A percentile compares a stretch with the other conserved stretches of the same genome.
Evolutionary conservation across 2,888 invertebrate genomes (phyloP).

Genomic region (Cyclophora albipunctata): DNA sequence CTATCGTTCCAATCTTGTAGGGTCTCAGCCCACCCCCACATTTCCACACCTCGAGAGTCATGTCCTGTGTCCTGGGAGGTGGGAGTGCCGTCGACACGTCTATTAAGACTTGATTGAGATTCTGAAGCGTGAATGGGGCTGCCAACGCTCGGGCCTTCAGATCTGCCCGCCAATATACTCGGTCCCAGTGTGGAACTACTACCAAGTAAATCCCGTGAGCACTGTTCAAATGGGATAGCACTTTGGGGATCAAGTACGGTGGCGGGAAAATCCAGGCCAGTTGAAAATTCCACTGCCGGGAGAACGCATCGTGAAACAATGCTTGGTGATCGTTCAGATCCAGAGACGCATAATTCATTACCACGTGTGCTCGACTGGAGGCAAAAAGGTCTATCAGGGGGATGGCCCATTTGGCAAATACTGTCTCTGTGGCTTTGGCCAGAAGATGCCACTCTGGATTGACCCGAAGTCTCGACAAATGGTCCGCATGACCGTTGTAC

Average conservation of each 20-base stretch:
- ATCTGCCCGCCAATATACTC: constrained; percentile 30
- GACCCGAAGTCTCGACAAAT: not conserved
- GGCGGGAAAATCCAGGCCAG: constrained; percentile 24
- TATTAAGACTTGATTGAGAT: constrained; percentile 10
- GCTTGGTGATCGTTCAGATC: constrained; percentile 15
- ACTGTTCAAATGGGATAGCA: constrained; percentile 14
- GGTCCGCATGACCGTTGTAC: constrained; percentile 2
- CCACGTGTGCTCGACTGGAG: constrained; percentile 16
- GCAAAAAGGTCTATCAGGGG: constrained; percentile 22
- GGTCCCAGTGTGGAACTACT: constrained; percentile 23
- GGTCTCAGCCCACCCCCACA: constrained; percentile 21
- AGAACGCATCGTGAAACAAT: constrained; percentile 17
- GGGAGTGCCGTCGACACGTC: constrained; percentile 17
- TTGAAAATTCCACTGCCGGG: constrained; percentile 10
- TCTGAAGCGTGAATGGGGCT: constrained; percentile 12
- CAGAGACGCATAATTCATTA: constrained; percentile 11
- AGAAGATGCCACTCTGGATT: not conserved
- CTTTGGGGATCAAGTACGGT: constrained; percentile 15
- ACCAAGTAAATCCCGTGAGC: constrained; percentile 19
- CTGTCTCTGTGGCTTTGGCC: not conserved
- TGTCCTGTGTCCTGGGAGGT: constrained; percentile 10
- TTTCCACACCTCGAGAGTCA: constrained; percentile 21
- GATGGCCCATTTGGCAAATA: constrained; percentile 1
- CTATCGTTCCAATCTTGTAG: constrained; percentile 10
- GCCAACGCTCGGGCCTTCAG: constrained; percentile 20